Evolutionary conservation across 2,797 vertebrate species (phyloP), one percentile per base, ranked within the genome.

Genomic region (Odontamblyopus lacepedii): DNA sequence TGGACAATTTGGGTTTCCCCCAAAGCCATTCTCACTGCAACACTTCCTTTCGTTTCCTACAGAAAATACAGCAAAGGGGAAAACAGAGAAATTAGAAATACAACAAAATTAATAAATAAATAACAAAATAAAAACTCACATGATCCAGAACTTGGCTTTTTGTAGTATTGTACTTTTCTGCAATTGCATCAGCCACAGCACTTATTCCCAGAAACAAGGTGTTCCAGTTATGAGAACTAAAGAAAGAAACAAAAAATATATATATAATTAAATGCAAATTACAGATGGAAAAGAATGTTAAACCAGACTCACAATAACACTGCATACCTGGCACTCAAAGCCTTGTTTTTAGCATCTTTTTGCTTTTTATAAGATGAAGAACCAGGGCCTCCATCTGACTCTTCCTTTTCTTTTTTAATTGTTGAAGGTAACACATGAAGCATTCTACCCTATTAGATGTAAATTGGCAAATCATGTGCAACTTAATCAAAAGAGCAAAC

Each of bases 141-240:
- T 97, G 95, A 89, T 97, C 96, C 30, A 99, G 87, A 27, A 99
- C 98, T 95, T 96, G 92, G 89, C 96, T 98, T 92, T 99, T 99
- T 61, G 95, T 94, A 50, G 97, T 94, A 0, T 92, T 96, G 93
- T 99, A 99, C 89, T 97, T 99, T 77, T 96, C 94, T 51, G 98
- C 97, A 1, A 99, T 96, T 68, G 94, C 94, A 9, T 99, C 97
- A 0, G 97, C 98, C 78, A 99, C 96, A 0, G 98, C 95, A 0
- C 95, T 99, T 0, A 95, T 97, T 3, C 97, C 98, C 91, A 99
- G 90, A 77, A 99, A 99, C 71, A 99, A 83, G 0, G 95, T 82
- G 83, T 99, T 99, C 98, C 98, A 99, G 88, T 98, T 99, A 90
- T 99, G 96, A 66, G 97, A 96, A 85, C 98, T 99, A 70, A 3